A percentile compares a stretch with the other conserved stretches of the same genome.
Conservation (phyloP, 2,113 vertebrate species). For the Otus sunia region DNA sequence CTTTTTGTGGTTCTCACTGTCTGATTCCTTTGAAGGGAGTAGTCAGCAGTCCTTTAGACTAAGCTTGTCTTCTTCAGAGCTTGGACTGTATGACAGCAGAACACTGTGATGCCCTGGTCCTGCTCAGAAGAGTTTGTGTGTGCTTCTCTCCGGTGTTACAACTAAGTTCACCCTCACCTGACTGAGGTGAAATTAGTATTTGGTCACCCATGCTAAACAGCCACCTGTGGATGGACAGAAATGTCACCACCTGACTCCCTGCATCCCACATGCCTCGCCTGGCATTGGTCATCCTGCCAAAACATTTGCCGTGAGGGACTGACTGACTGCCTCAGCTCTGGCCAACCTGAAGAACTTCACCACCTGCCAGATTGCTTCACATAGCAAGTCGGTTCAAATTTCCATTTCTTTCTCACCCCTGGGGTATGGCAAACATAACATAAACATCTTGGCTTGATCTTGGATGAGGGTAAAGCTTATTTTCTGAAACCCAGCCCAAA, state of each 20-base stretch:
- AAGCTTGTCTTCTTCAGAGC: neutral
- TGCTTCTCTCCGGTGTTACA: accelerated
- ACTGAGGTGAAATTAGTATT: neutral
- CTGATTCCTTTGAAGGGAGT: neutral
- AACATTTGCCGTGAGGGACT: neutral
- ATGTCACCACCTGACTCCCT: neutral
- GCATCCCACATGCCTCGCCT: neutral
- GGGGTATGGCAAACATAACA: neutral
- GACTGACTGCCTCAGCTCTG: neutral
- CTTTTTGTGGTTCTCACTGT: neutral
- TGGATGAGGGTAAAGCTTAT: neutral
- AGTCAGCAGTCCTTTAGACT: neutral
- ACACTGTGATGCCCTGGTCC: neutral
- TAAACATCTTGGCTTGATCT: neutral
- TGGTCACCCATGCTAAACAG: neutral
- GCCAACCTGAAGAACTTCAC: neutral
- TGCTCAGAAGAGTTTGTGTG: neutral
- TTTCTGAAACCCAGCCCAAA: neutral
- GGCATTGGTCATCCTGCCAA: neutral
- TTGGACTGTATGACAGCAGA: neutral
- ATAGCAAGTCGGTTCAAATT: neutral
- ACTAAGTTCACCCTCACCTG: neutral
- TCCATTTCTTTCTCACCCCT: neutral
- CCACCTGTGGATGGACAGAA: neutral
- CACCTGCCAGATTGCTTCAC: neutral